Evolutionary conservation across 2,113 vertebrate species (phyloP), one percentile per base, ranked within the genome.

Genomic region (Apeltes quadracus): DNA sequence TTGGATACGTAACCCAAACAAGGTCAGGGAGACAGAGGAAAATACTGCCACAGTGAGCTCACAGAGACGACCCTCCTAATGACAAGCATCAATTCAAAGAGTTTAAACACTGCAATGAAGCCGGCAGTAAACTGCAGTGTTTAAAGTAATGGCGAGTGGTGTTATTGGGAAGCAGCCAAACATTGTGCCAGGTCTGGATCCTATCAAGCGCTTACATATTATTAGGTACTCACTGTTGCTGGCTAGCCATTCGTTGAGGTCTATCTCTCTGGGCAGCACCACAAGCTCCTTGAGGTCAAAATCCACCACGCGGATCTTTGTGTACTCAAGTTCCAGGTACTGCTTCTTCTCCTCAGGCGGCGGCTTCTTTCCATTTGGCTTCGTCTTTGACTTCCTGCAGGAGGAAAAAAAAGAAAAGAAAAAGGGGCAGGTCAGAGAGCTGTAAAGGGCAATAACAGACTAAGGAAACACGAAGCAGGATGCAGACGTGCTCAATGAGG

Each of bases 211-310:
- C 54, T 71, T n/a, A n/a, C n/a, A n/a, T n/a, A n/a, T n/a, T n/a
- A n/a, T n/a, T n/a, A n/a, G 70, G 22, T 15, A 95, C 96, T 93
- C 88, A 99, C 98, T 97, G 91, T 98, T 98, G 94, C 96, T 98
- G 84, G 98, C 97, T 69, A 99, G 95, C 98, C 98, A 99, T 93
- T 99, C 97, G 0, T 99, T 97, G 90, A 98, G 97, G 92, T 99
- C 98, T 62, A 99, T 99, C 93, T 99, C 98, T 69, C 94, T 94
- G 61, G 97, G 98, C 85, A 99, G 90, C 88, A 94, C 94, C 91
- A 99, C 98, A 90, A 99, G 93, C 75, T 99, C 96, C 92, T 96
- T 96, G 75, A 99, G 95, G 82, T 96, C 96, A 0, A 97, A 97
- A 91, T 99, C 98, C 0, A 97, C 94, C 86, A 99, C 96, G 12